Evolutionary conservation across 1,140 invertebrate genomes (phyloP).

Genomic region (Aphis craccivora): DNA sequence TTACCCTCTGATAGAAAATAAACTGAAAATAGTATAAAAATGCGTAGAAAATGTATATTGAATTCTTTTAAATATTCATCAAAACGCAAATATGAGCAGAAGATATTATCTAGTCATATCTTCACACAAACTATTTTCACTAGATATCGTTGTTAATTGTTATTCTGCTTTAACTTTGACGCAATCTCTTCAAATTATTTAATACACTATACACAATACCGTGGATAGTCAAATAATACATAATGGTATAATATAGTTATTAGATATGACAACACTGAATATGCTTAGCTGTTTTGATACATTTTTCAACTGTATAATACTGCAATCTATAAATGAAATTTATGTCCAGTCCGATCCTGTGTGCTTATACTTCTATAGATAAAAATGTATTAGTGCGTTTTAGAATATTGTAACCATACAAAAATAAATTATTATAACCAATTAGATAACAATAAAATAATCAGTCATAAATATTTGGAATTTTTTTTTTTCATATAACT

Average conservation of each 20-base stretch:
- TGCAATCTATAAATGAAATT: not conserved
- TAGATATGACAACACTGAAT: not conserved
- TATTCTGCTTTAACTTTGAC: not conserved
- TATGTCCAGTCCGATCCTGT: not conserved
- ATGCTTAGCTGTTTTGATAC: not conserved
- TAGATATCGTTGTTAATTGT: not conserved
- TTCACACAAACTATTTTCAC: not conserved
- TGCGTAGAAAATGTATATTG: not conserved
- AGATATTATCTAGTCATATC: not conserved
- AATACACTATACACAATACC: not conserved
- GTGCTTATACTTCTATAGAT: not conserved
- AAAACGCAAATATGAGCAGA: not conserved
- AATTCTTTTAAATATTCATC: not conserved
- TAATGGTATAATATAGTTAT: too few species aligned
- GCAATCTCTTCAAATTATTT: not conserved
- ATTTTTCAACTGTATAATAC: not conserved
- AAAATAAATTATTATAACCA: slow-evolving; percentile 16
- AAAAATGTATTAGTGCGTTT: not conserved
- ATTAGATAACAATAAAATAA: slow-evolving; percentile 36
- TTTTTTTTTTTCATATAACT: not conserved
- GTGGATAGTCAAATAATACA: not conserved
- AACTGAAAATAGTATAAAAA: not conserved
- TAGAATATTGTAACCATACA: not conserved
- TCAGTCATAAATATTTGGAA: not conserved
- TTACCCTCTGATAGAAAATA: not conserved